Base-by-base conservation (phyloP, 2,113 vertebrate genomes). In the Chrysemys picta region DNA sequence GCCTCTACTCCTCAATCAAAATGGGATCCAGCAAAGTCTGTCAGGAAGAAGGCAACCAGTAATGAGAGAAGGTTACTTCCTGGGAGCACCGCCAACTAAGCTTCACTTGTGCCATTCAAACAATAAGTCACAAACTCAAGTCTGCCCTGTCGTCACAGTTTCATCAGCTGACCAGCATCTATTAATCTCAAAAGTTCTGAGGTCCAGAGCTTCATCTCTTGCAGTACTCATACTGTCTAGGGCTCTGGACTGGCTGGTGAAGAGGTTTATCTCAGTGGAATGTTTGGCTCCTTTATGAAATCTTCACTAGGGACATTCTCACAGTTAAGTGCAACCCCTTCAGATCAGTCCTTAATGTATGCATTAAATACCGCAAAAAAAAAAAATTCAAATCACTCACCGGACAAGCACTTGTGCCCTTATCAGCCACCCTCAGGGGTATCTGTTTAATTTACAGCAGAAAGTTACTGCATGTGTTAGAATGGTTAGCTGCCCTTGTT, bases 11-110 rank as follows among this genome's bases (percentile, higher is more conserved):
- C 98, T 97, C 97, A 38, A 72, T 98, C 94, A 98, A 80, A 93
- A 97, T 97, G 95, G 96, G 96, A 50, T 96, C 97, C 89, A 84
- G 53, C 38, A 97, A 97, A 91, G 82, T 93, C 57, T 98, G 97
- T 72, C 95, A 96, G 59, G 5, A 49, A 87, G 65, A 91, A 24
- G 75, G 87, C 83, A 82, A 88, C 84, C 94, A 98, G 72, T 97
- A 93, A 90, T 0, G 1, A 62, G 54, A 87, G 81, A 29, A 16
- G 11, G 10, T 49, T 47, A 54, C 38, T 31, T 6, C 72, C 31
- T 72, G 49, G 16, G 9, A 69, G 62, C 76, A 78, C 47, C 35
- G 6, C 54, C 53, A 31, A n/a, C 79, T n/a, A 35, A n/a, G 62
- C 8, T 75, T 82, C 52, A 35, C 82, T 29, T 27, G 4, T 5